Evolutionary conservation across 2,113 vertebrate genomes (phyloP), one percentile per base, ranked within the genome.

Genomic region (Podarcis muralis): DNA sequence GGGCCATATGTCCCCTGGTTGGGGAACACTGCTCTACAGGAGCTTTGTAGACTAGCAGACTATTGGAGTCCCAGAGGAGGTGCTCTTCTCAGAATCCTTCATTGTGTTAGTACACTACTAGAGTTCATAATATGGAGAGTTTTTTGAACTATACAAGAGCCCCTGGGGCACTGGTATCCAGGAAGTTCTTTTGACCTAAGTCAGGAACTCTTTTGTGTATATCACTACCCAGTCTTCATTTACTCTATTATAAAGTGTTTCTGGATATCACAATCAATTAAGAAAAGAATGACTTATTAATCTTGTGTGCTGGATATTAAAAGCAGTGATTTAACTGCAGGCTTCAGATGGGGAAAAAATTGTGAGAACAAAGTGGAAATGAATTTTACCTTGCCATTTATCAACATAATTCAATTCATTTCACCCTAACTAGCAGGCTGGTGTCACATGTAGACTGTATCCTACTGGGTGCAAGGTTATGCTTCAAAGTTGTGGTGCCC

Each of bases 291-390:
- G 8, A 30, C 13, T 62, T 78, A 68, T 62, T 57, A 87, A 93
- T 91, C 92, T 87, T 90, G 74, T 62, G 20, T 0, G 48, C 74
- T 78, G 30, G 6, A 37, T 32, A 27, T 85, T 88, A 83, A 72
- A 43, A 53, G 9, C 1, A 69, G 18, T 78, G 48, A 93, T 85
- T 92, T 93, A 91, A 86, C 74, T 93, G 76, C 20, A 25, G 43
- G 22, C 66, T 87, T 7, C 81, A 69, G 43, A 53, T 48, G 75
- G 83, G 22, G 84, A 76, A 86, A 90, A 91, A 89, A 48, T 62
- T 89, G 89, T 88, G 91, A 62, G 83, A 82, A 94, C 43, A 84
- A 87, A 92, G 91, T 92, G 91, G 48, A 94, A 92, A 91, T 18
- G 78, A 80, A 15, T 48, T 93, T 91, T 81, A 89, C 37, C 77